phyloP scores from a whole-genome alignment of 2,797 vertebrate genomes.

The Sebastes nivosus region DNA sequence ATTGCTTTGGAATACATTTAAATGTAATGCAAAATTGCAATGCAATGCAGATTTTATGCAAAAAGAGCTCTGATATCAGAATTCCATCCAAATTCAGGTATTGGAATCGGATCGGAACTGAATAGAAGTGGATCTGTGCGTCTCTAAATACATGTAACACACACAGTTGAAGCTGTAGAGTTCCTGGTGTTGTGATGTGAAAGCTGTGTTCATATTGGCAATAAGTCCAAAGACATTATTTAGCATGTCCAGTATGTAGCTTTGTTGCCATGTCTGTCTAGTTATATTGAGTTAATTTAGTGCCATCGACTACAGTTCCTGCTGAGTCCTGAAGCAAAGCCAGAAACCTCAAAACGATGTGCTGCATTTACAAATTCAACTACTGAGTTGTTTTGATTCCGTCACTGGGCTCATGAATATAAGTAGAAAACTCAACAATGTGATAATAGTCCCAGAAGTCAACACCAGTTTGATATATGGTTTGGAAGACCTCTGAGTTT shows the following conservation, averaged over 20 bases:
- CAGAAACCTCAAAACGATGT: background rate
- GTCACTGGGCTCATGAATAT: conserved; percentile 7
- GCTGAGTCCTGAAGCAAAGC: background rate
- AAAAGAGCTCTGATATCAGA: too few relatives aligned
- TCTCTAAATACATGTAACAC: too few relatives aligned
- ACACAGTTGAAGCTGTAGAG: background rate
- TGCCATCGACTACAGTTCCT: background rate
- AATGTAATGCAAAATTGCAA: too few relatives aligned
- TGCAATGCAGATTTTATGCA: too few relatives aligned
- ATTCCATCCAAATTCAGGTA: too few relatives aligned
- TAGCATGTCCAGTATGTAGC: background rate
- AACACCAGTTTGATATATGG: conserved; percentile 36
- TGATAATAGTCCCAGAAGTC: conserved; percentile 54
- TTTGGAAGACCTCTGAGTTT: conserved; percentile 22
- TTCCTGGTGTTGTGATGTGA: background rate
- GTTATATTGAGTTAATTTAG: background rate
- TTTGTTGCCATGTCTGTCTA: background rate
- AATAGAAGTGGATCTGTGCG: too few relatives aligned
- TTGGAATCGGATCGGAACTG: too few relatives aligned
- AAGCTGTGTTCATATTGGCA: background rate
- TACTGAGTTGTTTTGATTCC: conserved; percentile 18
- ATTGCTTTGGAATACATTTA: too few relatives aligned
- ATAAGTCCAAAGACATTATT: background rate
- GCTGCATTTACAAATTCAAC: conserved; percentile 1
- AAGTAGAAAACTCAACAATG: conserved; percentile 44